These are phyloP conservation scores for Paraescarpia echinospica DNA, from an alignment of 1,140 invertebrate species.

Conservation along the genomic window DNA sequence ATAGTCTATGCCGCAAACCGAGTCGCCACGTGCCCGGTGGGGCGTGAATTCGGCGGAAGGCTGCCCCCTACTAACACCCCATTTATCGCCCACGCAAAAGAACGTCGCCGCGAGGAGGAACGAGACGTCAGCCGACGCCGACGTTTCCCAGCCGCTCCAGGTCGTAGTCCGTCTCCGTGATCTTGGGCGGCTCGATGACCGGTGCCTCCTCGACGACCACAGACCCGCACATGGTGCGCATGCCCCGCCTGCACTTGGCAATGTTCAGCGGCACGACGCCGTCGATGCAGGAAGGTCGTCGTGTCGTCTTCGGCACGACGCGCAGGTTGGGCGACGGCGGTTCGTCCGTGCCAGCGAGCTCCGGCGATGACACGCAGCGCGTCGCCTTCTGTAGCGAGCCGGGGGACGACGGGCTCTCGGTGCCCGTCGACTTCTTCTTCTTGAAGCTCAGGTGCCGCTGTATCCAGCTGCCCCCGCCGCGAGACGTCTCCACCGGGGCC, in stretches of 20 bases:
- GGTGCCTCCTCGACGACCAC: constrained; percentile 8
- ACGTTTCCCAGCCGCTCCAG: not conserved
- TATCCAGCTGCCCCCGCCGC: constrained; percentile 27
- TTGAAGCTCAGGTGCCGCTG: constrained; percentile 29
- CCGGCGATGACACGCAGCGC: constrained; percentile 8
- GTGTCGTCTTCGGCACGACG: not conserved
- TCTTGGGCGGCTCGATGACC: constrained; percentile 17
- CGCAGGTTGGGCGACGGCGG: not conserved
- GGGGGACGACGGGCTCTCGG: constrained; percentile 7
- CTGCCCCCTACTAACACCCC: not conserved
- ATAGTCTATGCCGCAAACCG: no score
- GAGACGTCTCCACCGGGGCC: not conserved
- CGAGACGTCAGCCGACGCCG: not conserved
- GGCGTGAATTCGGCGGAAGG: not conserved
- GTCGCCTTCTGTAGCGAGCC: not conserved
- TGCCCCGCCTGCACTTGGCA: not conserved
- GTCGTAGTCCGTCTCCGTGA: constrained; percentile 20
- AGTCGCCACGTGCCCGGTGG: not conserved
- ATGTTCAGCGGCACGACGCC: constrained; percentile 26
- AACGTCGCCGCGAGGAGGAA: not conserved
- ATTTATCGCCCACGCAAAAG: not conserved
- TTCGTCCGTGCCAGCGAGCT: not conserved
- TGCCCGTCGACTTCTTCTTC: constrained; percentile 19
- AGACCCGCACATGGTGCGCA: not conserved
- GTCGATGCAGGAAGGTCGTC: constrained; percentile 30